Evolutionary conservation across 2,888 invertebrate genomes (phyloP), one percentile per base, ranked within the genome.

Genomic region (Anodontia alba): DNA sequence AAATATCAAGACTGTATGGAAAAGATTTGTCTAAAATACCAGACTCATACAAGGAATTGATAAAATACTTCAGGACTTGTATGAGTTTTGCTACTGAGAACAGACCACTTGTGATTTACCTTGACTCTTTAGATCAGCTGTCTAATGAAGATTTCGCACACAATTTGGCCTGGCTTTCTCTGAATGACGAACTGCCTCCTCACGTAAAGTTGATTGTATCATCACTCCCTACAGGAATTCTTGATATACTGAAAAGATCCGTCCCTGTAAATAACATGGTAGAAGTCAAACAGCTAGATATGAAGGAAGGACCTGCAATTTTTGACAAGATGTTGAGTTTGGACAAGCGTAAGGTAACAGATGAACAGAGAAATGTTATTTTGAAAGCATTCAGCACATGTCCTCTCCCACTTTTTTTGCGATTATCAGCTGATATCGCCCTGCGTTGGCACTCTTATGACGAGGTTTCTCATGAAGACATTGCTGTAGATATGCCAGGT

Each of bases 101-200:
- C 20, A 84, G 81, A 38, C 87, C 90, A 0, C 71, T 91, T 20
- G 79, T 90, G 2, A 69, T 92, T 5, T 72, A 90, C 17, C 79
- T 92, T n/a, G 92, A 92, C 73, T 88, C 90, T 0, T 77, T 92
- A 8, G 91, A 92, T 83, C 91, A 92, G 76, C 81, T 92, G 36
- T 89, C 89, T 0, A 57, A 86, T 20, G 85, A 77, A n/a, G 83
- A 88, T 75, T 84, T 86, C 70, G 92, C 90, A 10, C 90, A 89
- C 70, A 90, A 88, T 33, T 77, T 92, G 8, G 82, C 86, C 76
- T 92, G 92, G 92, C 77, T 92, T 7, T 90, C 92, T 1, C 70
- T 84, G 26, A 72, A 82, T 10, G 83, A 84, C 36, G 73, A 81
- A 10, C 69, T 91, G 29, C 90, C 92, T 12, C 54, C 83, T 5